Base-by-base conservation (phyloP, 2,113 vertebrate species). In the Rafetus swinhoei region DNA sequence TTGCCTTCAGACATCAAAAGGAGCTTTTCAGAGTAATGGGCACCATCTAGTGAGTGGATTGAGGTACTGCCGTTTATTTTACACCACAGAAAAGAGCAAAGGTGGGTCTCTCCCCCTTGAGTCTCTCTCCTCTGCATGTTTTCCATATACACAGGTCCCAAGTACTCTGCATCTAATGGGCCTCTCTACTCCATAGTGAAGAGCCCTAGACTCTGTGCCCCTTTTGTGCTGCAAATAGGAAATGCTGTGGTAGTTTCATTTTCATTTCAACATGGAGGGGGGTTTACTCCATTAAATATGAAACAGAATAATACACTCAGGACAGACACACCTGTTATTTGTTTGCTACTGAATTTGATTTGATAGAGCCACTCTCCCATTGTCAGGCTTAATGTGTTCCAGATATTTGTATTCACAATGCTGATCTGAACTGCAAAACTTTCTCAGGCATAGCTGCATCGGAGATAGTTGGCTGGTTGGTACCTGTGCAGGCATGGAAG, bases 41-140 rank as follows among this genome's bases (percentile, higher is more conserved):
- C 91, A 84, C 94, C 95, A 85, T 86, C 95, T 87, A 7, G 91
- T 79, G 96, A 18, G 74, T 52, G 1, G 14, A 12, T 11, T 32
- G 18, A 24, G 9, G 13, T 74, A 53, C 7, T 82, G 86, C 69
- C n/a, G 5, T 76, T 18, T 57, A 74, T 45, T n/a, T 39, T 82
- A 74, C 7, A 25, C 21, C 45, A 15, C 35, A 53, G 50, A 19
- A 45, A 60, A 27, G 35, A 32, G n/a, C 29, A 55, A 35, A 56
- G 24, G 81, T 11, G 25, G 14, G 1, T 16, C 16, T 25, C 9
- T 45, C 39, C 45, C 32, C 65, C 32, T 69, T 72, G 19, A 72
- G n/a, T 65, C 60, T 62, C 60, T 62, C 29, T 65, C 7, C 1
- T 65, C 62, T 29, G 32, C 29, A n/a, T 16, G 29, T 65, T 65